Conservation (phyloP, 1,140 invertebrate species). For the Drosophila eugracilis region DNA sequence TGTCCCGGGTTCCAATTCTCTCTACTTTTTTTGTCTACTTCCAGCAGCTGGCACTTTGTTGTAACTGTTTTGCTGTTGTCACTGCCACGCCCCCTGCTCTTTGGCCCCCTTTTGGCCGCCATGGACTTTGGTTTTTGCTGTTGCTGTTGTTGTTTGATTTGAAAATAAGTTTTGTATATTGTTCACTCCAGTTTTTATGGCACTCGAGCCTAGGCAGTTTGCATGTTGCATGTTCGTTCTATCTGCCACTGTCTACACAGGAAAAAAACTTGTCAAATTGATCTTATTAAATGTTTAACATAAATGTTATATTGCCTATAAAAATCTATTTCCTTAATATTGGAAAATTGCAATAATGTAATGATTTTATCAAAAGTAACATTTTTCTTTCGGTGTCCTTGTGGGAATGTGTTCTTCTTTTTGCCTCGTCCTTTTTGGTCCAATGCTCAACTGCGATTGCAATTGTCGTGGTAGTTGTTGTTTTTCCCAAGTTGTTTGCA, state of each 20-base stretch:
- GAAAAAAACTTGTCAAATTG: background rate
- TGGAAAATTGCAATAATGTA: no score
- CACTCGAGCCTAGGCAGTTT: conserved; percentile 43
- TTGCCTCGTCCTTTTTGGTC: conserved; percentile 31
- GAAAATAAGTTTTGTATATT: conserved; percentile 70
- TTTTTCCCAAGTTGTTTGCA: conserved; percentile 41
- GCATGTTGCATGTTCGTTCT: conserved; percentile 41
- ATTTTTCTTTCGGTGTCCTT: background rate
- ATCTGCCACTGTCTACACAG: conserved; percentile 13
- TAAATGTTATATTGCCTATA: no score
- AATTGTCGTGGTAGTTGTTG: conserved; percentile 10
- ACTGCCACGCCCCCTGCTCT: conserved; percentile 4
- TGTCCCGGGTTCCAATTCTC: conserved; percentile 14
- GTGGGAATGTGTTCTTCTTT: conserved; percentile 32
- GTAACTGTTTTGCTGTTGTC: conserved; percentile 43
- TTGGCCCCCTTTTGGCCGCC: background rate
- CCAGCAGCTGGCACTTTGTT: conserved; percentile 43
- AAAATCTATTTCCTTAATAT: no score
- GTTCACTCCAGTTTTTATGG: conserved; percentile 63
- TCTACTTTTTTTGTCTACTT: conserved; percentile 22
- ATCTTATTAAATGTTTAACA: background rate
- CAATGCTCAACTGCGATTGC: conserved; percentile 52
- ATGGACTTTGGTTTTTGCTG: conserved; percentile 16
- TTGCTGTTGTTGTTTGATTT: conserved; percentile 70
- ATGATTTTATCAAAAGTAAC: no score